A percentile compares a stretch with the other conserved stretches of the same genome.
Conservation (phyloP, 2,888 invertebrate species). For the Dichetophora obliterata region DNA sequence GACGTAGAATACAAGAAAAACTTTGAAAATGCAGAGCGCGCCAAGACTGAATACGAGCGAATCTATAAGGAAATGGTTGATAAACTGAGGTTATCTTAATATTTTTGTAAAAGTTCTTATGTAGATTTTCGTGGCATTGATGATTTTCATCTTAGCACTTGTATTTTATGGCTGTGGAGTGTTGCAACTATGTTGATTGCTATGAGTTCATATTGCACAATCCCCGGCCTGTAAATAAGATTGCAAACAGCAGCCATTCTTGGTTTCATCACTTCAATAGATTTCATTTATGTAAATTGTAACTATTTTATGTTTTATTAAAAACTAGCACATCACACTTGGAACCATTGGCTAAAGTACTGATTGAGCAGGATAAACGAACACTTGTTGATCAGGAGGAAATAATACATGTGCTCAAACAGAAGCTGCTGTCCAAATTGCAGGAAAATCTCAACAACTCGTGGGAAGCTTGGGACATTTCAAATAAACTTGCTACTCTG, state of each 20-base stretch:
- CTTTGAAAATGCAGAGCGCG: constrained; percentile 43
- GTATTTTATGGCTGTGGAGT: constrained; percentile 57
- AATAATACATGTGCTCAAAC: constrained; percentile 47
- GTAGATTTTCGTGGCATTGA: not conserved
- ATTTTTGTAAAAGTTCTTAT: not conserved
- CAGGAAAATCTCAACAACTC: constrained; percentile 47
- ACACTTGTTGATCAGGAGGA: constrained; percentile 47
- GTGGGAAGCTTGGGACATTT: constrained; percentile 52
- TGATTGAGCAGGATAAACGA: constrained; percentile 48
- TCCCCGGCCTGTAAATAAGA: constrained; percentile 61
- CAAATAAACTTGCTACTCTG: constrained; percentile 50
- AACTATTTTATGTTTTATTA: not conserved
- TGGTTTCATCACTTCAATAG: not conserved
- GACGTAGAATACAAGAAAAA: constrained; percentile 29
- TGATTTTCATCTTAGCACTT: constrained; percentile 25
- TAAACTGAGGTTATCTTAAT: constrained; percentile 54
- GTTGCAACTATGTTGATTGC: constrained; percentile 55
- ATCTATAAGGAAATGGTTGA: constrained; percentile 51
- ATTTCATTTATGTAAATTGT: not conserved
- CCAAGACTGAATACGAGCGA: constrained; percentile 49
- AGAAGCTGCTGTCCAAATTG: constrained; percentile 48
- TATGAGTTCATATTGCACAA: constrained; percentile 59
- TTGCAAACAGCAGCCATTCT: constrained; percentile 46
- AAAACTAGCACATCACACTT: constrained; percentile 42
- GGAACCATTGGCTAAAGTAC: constrained; percentile 50